Evolutionary conservation across 2,113 vertebrate genomes (phyloP).

Genomic region (Serilophus lunatus): DNA sequence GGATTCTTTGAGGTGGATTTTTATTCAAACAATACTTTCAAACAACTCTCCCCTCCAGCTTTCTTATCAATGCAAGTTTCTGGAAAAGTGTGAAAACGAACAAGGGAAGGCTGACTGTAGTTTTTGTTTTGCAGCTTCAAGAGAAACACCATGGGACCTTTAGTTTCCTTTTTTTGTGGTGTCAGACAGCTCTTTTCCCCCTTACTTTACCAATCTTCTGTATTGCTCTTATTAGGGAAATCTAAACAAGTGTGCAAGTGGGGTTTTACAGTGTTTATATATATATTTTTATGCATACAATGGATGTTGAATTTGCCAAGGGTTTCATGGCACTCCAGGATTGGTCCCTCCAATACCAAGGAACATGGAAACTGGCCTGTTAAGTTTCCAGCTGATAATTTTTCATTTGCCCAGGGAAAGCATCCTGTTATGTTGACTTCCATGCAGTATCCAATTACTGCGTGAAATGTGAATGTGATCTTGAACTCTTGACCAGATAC

Average conservation of each 20-base stretch:
- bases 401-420: background rate
- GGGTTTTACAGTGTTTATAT: background rate
- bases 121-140: background rate
- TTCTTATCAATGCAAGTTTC: background rate
- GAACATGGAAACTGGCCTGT: background rate
- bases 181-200: background rate
- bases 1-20: background rate
- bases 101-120: background rate
- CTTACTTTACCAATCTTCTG: background rate
- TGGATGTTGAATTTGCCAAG: background rate
- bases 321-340: background rate
- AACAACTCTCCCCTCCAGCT: background rate
- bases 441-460: background rate
- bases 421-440: background rate
- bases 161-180: background rate
- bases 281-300: background rate
- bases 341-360: background rate
- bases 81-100: background rate
- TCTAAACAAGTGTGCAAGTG: background rate
- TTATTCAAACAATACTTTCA: background rate
- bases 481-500: conserved; percentile 1
- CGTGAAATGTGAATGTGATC: background rate
- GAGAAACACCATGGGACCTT: background rate
- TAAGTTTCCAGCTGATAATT: background rate
- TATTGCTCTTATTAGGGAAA: background rate